Conservation (phyloP, 1,140 invertebrate species). For the Semibalanus balanoides region DNA sequence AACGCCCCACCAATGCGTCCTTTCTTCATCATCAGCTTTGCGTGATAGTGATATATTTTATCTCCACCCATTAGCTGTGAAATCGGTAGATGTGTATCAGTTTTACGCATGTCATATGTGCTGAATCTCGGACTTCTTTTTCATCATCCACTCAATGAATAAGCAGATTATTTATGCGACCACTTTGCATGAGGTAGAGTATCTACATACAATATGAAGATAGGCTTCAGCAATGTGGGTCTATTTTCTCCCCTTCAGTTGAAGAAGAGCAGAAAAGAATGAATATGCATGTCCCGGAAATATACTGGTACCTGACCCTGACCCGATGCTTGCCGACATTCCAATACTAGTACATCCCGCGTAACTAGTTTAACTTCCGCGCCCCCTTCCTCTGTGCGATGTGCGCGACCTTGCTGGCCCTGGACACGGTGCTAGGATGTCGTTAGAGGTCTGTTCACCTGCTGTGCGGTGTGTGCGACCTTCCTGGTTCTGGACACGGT, state of each 20-base stretch:
- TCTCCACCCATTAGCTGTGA: slow-evolving; percentile 19
- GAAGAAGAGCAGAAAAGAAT: too few species aligned
- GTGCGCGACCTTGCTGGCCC: slow-evolving; percentile 15
- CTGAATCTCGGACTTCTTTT: too few species aligned
- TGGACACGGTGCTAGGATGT: slow-evolving; percentile 16
- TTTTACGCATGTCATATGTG: too few species aligned
- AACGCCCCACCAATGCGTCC: slow-evolving; percentile 15
- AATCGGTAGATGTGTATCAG: too few species aligned
- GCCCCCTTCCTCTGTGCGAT: too few species aligned
- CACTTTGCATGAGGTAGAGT: not conserved
- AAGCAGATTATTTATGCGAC: not conserved
- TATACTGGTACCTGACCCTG: too few species aligned
- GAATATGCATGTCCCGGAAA: too few species aligned
- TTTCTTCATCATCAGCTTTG: slow-evolving; percentile 22
- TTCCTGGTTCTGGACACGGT: slow-evolving; percentile 15
- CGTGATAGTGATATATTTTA: slow-evolving; percentile 22
- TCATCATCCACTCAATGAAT: not conserved
- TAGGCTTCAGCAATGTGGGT: not conserved
- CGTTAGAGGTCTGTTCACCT: too few species aligned
- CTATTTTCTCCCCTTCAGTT: too few species aligned
- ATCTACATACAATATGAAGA: not conserved
- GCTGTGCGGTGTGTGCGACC: slow-evolving; percentile 17
- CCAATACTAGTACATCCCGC: too few species aligned
- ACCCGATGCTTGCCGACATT: too few species aligned
- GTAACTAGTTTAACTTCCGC: too few species aligned